Evolutionary conservation across 2,797 vertebrate species (phyloP).

Genomic region (Aphelocoma californica): DNA sequence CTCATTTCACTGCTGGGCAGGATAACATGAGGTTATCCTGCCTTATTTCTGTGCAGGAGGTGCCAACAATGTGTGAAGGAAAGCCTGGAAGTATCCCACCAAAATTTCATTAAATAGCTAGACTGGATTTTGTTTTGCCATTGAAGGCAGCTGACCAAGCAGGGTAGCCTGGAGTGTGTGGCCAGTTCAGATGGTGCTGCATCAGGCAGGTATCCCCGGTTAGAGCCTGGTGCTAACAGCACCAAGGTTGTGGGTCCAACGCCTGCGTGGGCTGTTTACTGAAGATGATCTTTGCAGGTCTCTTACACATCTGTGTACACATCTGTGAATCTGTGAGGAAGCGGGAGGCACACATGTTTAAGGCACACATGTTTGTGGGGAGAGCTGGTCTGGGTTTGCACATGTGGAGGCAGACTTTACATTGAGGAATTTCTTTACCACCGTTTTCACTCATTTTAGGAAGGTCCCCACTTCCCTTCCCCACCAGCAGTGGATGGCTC

Average conservation of each 20-base stretch:
- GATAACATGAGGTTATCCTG: neutral
- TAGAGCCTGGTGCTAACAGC: neutral
- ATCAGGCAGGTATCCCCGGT: neutral
- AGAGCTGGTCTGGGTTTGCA: neutral
- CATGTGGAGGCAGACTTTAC: neutral
- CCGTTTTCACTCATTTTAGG: neutral
- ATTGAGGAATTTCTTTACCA: neutral
- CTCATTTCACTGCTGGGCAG: neutral
- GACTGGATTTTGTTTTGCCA: neutral
- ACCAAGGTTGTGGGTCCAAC: neutral
- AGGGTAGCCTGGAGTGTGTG: neutral
- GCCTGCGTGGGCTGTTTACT: neutral
- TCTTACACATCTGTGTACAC: neutral
- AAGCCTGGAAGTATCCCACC: neutral
- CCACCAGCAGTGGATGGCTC: neutral
- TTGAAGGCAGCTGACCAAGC: neutral
- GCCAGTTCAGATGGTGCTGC: neutral
- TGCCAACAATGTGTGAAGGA: neutral
- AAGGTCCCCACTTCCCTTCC: neutral
- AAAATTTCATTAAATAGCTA: neutral
- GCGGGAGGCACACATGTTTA: fast-evolving
- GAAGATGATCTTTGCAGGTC: neutral
- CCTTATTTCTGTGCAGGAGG: neutral
- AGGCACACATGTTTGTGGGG: neutral
- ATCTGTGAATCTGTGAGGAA: neutral